Percentiles rank a stretch among this genome's conserved stretches.
Conservation (phyloP, 2,797 vertebrate species). For the Botia almorhae region DNA sequence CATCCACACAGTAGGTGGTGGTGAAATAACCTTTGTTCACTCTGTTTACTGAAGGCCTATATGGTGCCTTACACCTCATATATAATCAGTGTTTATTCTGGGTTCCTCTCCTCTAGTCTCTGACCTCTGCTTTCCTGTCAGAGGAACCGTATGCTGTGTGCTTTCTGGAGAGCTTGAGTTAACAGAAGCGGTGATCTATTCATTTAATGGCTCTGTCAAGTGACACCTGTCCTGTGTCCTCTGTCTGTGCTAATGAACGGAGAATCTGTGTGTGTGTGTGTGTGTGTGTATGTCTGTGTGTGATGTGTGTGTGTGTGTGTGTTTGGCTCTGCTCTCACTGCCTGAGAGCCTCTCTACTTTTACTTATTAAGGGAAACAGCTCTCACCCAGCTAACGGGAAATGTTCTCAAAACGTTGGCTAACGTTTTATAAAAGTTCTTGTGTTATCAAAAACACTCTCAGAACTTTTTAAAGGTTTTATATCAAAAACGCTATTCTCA, state of each 20-base stretch:
- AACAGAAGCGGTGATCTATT: constrained; percentile 78
- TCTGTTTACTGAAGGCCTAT: not conserved
- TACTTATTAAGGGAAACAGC: constrained; percentile 14
- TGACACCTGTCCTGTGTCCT: constrained; percentile 83
- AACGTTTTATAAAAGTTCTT: no score
- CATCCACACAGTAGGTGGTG: constrained; percentile 36
- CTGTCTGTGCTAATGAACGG: constrained; percentile 83
- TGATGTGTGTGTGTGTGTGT: constrained; percentile 27
- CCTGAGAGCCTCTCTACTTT: constrained; percentile 12
- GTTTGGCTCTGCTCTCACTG: not conserved
- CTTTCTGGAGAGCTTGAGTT: constrained; percentile 74
- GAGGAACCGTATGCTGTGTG: constrained; percentile 70
- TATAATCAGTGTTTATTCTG: constrained; percentile 3
- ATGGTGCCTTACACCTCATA: not conserved
- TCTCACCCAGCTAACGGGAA: not conserved
- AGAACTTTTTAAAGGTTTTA: no score
- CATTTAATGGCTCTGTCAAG: constrained; percentile 85
- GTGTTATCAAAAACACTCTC: no score
- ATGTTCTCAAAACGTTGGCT: no score
- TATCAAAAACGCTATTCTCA: no score
- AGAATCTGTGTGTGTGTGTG: constrained; percentile 70
- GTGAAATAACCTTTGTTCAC: not conserved
- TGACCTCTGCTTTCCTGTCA: constrained; percentile 36
- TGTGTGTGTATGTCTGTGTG: constrained; percentile 47
- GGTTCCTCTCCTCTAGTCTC: constrained; percentile 6